These are phyloP conservation scores for Phenganax marumi DNA, from an alignment of 92 coral and sea anemone species.

Conservation along the genomic window DNA sequence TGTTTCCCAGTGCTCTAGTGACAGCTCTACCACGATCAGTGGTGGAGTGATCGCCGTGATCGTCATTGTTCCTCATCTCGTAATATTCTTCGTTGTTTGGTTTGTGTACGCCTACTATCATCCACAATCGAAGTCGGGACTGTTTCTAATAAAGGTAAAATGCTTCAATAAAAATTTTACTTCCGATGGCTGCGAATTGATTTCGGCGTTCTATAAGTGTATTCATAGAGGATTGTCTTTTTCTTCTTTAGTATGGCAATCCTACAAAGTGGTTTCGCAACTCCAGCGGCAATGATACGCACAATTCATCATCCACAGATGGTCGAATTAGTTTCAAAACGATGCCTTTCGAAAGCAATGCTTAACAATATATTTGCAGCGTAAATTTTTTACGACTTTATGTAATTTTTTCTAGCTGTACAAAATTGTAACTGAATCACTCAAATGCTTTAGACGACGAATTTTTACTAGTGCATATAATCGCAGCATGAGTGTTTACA, in stretches of 20 bases:
- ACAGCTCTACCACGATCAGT: slow-evolving; percentile 38
- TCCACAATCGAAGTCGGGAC: slow-evolving; percentile 80
- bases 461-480: neutral
- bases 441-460: neutral
- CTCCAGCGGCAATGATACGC: slow-evolving; percentile 13
- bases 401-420: neutral
- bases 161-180: neutral
- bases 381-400: neutral
- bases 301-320: slow-evolving; percentile 13
- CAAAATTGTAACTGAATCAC: neutral
- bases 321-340: slow-evolving; percentile 42
- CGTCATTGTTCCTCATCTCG: slow-evolving; percentile 48
- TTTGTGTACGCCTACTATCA: slow-evolving; percentile 73
- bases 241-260: slow-evolving; percentile 19
- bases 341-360: slow-evolving; percentile 35
- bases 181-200: no score
- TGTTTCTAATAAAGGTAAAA: slow-evolving; percentile 72
- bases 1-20: neutral
- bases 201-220: no score
- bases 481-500: neutral
- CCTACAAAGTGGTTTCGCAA: slow-evolving; percentile 33
- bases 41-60: slow-evolving; percentile 65
- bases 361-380: slow-evolving; percentile 1
- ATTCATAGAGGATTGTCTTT: neutral
- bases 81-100: slow-evolving; percentile 62